Base-by-base conservation (phyloP, 1,140 invertebrate genomes). In the Meloidogyne hapla region DNA sequence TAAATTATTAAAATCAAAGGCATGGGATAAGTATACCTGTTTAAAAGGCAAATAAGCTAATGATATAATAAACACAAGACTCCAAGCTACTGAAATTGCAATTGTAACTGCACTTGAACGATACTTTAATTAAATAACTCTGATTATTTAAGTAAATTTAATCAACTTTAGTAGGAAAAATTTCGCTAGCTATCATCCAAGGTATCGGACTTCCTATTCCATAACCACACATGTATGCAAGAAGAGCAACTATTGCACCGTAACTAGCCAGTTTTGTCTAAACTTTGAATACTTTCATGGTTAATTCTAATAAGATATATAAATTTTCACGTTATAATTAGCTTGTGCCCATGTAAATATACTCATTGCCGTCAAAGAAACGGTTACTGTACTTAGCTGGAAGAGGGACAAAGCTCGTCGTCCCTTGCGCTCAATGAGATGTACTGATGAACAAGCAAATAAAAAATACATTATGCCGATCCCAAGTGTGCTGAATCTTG, bases 381-480 rank as follows among this genome's bases (percentile, higher is more conserved):
- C 66, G 15, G 83, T 74, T 38, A 87, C 81, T n/a, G 65, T 67
- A 12, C 63, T 38, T 0, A 85, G 62, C 68, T 85, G 84, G 75
- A 85, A 85, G 25, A 85, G 77, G 1, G 83, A 81, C 10, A 85
- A 72, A 1, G 63, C 68, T 38, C 83, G 62, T n/a, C 84, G 65
- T 42, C 70, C 83, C 13, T 84, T 42, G 10, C 81, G 74, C 38
- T 85, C 83, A 42, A 85, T 85, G 0, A 85, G 77, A 64, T 79
- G 84, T n/a, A 84, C 80, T 0, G 85, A 76, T 40, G 75, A 71
- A 62, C 83, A 86, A 8, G 84, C 81, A 68, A 78, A 85, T 1
- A 87, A 23, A 67, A 85, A 85, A 73, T 85, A 85, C 0, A 80
- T 76, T 28, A 85, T 83, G n/a, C 84, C 85, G 18, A 85, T 81